Conservation (phyloP, 2,888 invertebrate species). For the Mechanitis messenoides region DNA sequence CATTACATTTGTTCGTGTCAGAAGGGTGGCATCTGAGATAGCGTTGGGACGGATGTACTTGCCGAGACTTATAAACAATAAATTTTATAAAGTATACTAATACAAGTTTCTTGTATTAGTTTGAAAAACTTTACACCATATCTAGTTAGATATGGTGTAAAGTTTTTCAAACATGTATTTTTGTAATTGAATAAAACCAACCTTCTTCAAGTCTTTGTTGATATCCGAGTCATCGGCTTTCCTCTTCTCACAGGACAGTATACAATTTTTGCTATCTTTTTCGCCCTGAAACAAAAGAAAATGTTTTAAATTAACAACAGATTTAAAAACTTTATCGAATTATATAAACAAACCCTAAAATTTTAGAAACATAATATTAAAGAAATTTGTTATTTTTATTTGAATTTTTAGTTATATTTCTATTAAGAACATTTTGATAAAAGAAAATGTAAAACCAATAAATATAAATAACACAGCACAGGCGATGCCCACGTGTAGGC, state of each 20-base stretch:
- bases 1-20: constrained; percentile 33
- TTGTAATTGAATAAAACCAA: constrained; percentile 46
- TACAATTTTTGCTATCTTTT: constrained; percentile 80
- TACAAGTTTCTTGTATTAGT: no score
- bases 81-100: no score
- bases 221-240: constrained; percentile 89
- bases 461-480: constrained; percentile 12
- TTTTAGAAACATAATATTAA: no score
- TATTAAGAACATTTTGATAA: no score
- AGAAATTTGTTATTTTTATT: no score
- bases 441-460: not conserved
- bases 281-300: constrained; percentile 73
- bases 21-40: constrained; percentile 16
- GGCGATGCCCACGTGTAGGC: constrained; percentile 7
- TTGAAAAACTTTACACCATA: no score
- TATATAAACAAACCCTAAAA: no score
- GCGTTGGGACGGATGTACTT: not conserved
- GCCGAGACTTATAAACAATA: no score
- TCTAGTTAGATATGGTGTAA: not conserved
- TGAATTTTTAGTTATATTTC: no score
- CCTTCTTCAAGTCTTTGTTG: constrained; percentile 91
- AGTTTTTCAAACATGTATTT: not conserved
- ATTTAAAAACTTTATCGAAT: no score
- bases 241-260: constrained; percentile 84
- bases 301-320: no score